phyloP scores from a whole-genome alignment of 2,888 invertebrate genomes.

The Paralinhomoeus sp. region DNA sequence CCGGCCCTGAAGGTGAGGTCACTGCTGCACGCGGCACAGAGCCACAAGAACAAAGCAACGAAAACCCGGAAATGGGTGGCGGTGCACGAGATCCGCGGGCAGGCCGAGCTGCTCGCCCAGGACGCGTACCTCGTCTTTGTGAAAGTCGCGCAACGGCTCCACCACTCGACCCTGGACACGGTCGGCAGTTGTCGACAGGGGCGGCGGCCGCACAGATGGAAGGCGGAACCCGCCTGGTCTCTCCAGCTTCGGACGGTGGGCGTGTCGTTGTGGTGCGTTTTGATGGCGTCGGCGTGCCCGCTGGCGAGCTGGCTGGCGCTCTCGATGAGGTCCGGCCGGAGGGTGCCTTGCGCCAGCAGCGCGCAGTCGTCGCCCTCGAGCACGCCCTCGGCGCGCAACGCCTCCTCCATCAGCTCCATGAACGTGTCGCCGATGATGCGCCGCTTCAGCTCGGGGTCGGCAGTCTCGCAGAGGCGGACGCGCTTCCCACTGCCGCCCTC shows the following conservation, averaged over 20 bases:
- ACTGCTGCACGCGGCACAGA: too few species aligned
- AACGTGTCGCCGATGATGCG: constrained; percentile 98
- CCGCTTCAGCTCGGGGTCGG: constrained; percentile 87
- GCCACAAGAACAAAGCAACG: too few species aligned
- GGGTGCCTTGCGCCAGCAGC: constrained; percentile 39
- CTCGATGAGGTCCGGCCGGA: constrained; percentile 91
- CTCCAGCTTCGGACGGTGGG: constrained; percentile 60
- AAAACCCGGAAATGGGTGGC: constrained; percentile 92
- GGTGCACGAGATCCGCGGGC: constrained; percentile 57
- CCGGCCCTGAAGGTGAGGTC: constrained; percentile 42
- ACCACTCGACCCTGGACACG: constrained; percentile 58
- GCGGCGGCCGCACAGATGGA: too few species aligned
- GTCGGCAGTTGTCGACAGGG: too few species aligned
- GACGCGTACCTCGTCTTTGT: constrained; percentile 82
- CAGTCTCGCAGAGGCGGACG: constrained; percentile 46
- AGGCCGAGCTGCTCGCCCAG: constrained; percentile 72
- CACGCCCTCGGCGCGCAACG: constrained; percentile 39
- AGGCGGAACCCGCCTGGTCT: too few species aligned
- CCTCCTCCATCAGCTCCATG: constrained; percentile 38
- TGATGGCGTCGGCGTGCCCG: constrained; percentile 73
- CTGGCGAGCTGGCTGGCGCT: constrained; percentile 66
- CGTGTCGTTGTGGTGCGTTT: constrained; percentile 98
- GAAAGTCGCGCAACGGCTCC: constrained; percentile 94
- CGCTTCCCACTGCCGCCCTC: constrained; percentile 4
- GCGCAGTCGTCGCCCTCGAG: constrained; percentile 72